phyloP scores from a whole-genome alignment of 2,888 invertebrate species.

The Drosophila ezoana region DNA sequence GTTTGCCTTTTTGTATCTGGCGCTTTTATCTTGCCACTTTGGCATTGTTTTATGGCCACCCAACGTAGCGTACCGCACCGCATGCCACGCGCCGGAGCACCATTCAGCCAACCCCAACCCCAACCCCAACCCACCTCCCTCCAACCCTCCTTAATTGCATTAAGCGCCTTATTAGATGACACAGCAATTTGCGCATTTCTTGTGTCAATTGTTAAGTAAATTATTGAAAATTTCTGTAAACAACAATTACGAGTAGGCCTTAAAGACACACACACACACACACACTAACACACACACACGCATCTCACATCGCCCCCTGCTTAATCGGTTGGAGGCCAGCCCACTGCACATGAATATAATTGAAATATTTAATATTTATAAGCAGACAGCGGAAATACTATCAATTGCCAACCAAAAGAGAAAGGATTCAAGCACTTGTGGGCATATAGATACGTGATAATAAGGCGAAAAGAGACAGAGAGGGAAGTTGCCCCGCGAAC shows the following conservation, averaged over 20 bases:
- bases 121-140: background rate
- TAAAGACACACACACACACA: constrained; percentile 5
- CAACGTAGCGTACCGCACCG: background rate
- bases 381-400: constrained; percentile 36
- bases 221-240: constrained; percentile 25
- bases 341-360: constrained; percentile 26
- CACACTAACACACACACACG: background rate
- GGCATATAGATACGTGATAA: too few relatives aligned
- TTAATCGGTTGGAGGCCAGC: background rate
- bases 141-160: constrained; percentile 58
- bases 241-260: constrained; percentile 7
- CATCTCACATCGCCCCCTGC: too few relatives aligned
- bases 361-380: constrained; percentile 51
- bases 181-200: constrained; percentile 69
- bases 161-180: constrained; percentile 72
- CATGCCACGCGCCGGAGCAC: background rate
- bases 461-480: too few relatives aligned
- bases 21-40: constrained; percentile 73
- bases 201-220: constrained; percentile 56
- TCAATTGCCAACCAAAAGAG: constrained; percentile 7
- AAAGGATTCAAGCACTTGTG: too few relatives aligned
- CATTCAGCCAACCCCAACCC: background rate
- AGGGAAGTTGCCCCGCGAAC: too few relatives aligned
- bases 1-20: constrained; percentile 67
- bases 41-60: constrained; percentile 69